Conservation (phyloP, 2,888 invertebrate species). For the Cybosia mesomella region DNA sequence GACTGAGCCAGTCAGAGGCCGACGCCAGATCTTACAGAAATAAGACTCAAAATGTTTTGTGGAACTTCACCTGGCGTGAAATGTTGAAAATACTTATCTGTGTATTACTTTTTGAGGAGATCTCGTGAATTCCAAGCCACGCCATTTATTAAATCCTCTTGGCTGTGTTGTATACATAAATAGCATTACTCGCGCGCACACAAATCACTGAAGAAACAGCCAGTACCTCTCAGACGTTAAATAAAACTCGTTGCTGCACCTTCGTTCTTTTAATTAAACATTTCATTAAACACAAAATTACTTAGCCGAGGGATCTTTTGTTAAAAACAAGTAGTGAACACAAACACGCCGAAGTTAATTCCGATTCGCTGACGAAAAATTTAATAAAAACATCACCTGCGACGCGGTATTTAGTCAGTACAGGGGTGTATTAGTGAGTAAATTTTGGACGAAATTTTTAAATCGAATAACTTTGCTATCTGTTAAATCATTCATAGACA, state of each 20-base stretch:
- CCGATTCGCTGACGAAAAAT: constrained; percentile 67
- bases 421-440: constrained; percentile 46
- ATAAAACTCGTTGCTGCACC: constrained; percentile 29
- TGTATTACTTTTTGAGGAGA: constrained; percentile 2
- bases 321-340: constrained; percentile 51
- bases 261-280: constrained; percentile 55
- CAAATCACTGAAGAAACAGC: constrained; percentile 11
- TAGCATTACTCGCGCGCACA: constrained; percentile 1
- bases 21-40: not conserved
- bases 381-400: constrained; percentile 82
- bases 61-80: not conserved
- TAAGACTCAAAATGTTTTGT: not conserved
- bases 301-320: constrained; percentile 50
- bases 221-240: constrained; percentile 8
- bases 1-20: not conserved
- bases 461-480: not conserved
- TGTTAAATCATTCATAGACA: not conserved
- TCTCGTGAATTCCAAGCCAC: not conserved
- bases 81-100: not conserved
- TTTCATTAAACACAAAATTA: constrained; percentile 54
- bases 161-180: not conserved
- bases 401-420: constrained; percentile 53
- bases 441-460: not conserved
- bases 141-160: constrained; percentile 4
- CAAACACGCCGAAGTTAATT: constrained; percentile 72